These are phyloP conservation scores for Panonychus citri DNA, from an alignment of 1,140 invertebrate species.

Conservation along the genomic window DNA sequence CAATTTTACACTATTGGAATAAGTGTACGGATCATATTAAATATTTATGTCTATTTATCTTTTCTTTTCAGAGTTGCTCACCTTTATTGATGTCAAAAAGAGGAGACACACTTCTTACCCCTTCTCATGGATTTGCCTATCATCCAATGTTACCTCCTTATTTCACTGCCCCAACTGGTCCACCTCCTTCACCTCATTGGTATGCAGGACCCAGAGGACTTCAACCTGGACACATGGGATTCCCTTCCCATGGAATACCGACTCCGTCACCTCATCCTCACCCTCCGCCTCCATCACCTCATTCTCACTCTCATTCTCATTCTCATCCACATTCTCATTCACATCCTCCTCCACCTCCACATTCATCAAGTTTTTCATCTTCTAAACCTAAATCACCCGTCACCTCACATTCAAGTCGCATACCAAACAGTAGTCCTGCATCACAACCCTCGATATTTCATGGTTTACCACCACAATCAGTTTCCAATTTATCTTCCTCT, in stretches of 20 bases:
- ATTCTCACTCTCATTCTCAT: not conserved
- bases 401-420: not conserved
- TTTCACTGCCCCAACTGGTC: not conserved
- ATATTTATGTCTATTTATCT: too few species aligned
- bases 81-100: too few species aligned
- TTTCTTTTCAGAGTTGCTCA: too few species aligned
- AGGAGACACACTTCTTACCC: too few species aligned
- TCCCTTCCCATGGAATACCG: not conserved
- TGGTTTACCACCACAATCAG: not conserved
- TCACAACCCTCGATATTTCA: constrained; percentile 1
- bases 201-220: constrained; percentile 1
- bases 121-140: constrained; percentile 1
- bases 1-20: too few species aligned
- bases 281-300: constrained; percentile 1
- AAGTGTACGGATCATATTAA: too few species aligned
- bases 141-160: not conserved
- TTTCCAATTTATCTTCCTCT: not conserved
- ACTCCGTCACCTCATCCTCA: not conserved
- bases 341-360: not conserved
- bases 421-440: not conserved
- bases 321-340: not conserved
- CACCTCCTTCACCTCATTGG: constrained; percentile 5
- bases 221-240: not conserved
- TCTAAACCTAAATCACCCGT: constrained; percentile 8
- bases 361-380: not conserved